Conservation (phyloP, 2,797 vertebrate species). For the Oophaga sylvatica region DNA sequence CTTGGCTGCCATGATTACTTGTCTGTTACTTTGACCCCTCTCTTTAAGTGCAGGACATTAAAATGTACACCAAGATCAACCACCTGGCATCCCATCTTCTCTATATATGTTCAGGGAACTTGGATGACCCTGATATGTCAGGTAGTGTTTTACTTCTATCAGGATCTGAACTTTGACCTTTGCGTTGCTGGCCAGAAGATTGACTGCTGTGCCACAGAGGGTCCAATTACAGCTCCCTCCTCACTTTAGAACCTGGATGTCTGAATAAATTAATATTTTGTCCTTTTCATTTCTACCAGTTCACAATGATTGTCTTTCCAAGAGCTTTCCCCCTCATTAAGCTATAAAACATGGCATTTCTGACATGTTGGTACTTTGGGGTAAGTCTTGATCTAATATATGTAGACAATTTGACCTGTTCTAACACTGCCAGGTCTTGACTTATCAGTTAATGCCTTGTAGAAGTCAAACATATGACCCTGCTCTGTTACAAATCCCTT, state of each 20-base stretch:
- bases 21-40: not conserved
- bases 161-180: not conserved
- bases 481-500: not conserved
- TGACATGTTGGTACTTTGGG: constrained; percentile 10
- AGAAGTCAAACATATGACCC: not conserved
- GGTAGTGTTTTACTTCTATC: not conserved
- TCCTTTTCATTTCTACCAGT: not conserved
- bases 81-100: not conserved
- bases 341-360: constrained; percentile 14
- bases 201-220: not conserved
- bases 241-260: not conserved
- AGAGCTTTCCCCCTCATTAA: not conserved
- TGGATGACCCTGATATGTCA: not conserved
- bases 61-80: not conserved
- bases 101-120: not conserved
- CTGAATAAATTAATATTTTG: not conserved
- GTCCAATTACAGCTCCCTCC: not conserved
- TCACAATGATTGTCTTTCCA: not conserved
- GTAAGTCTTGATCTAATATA: not conserved
- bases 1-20: not conserved
- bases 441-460: not conserved
- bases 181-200: not conserved
- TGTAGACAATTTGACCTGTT: not conserved
- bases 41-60: not conserved
- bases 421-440: not conserved